Percentiles rank a stretch among this genome's conserved stretches.
phyloP scores from a whole-genome alignment of 2,888 invertebrate species.

The Coenonympha arcania region DNA sequence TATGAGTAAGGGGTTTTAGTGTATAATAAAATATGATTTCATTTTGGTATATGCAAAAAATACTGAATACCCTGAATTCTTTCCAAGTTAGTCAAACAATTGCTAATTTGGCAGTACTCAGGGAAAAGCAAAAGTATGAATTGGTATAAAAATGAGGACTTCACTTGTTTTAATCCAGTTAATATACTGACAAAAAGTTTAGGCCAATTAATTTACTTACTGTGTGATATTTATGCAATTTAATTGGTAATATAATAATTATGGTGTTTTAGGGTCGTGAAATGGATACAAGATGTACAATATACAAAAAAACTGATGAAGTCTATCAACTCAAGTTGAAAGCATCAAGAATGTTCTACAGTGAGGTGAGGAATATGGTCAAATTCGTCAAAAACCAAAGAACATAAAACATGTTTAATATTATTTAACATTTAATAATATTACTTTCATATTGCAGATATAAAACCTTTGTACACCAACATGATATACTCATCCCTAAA shows the following conservation, averaged over 20 bases:
- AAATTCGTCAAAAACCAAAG: not conserved
- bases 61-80: conserved; percentile 33
- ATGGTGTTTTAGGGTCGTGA: conserved; percentile 85
- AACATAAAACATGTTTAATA: too few species aligned
- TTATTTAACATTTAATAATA: too few species aligned
- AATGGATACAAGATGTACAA: conserved; percentile 94
- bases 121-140: conserved; percentile 28
- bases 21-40: too few species aligned
- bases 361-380: conserved; percentile 72
- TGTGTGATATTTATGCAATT: not conserved
- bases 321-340: conserved; percentile 97
- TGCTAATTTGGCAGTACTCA: conserved; percentile 31
- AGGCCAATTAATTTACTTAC: too few species aligned
- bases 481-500: too few species aligned
- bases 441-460: conserved; percentile 11
- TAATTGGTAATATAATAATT: not conserved
- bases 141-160: conserved; percentile 11
- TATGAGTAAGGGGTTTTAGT: too few species aligned
- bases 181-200: conserved; percentile 39
- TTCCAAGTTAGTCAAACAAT: conserved; percentile 30
- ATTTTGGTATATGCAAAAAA: too few species aligned
- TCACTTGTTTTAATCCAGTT: conserved; percentile 38
- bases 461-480: conserved; percentile 6
- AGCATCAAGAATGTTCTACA: conserved; percentile 92
- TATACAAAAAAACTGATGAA: conserved; percentile 98